Evolutionary conservation across 2,113 vertebrate genomes (phyloP).

Genomic region (Xenopus borealis): DNA sequence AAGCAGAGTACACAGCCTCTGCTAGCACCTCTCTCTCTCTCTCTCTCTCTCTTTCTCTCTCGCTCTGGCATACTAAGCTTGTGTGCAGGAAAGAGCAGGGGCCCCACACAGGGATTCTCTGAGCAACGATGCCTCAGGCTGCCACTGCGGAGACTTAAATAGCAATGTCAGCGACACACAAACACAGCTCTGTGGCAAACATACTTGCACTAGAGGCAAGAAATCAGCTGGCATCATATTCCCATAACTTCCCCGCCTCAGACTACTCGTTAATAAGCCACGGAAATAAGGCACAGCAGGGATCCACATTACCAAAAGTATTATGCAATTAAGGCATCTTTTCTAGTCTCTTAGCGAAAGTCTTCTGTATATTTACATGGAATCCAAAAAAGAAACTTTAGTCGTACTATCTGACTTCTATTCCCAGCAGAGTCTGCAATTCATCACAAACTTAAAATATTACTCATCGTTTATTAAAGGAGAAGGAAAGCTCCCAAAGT

Average conservation of each 20-base stretch:
- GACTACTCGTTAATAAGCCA: neutral
- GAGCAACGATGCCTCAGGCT: conserved; percentile 11
- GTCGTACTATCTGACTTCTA: no score
- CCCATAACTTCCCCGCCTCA: neutral
- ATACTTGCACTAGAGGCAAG: neutral
- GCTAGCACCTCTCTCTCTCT: conserved; percentile 61
- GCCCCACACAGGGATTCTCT: conserved; percentile 59
- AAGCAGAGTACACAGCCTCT: conserved; percentile 64
- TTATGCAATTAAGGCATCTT: neutral
- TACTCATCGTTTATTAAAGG: no score
- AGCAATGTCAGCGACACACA: neutral
- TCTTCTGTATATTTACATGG: no score
- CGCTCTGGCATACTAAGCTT: conserved; percentile 72
- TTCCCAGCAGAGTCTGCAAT: no score
- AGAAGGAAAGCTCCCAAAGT: no score
- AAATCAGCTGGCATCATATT: neutral
- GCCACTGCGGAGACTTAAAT: neutral
- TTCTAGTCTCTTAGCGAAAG: neutral
- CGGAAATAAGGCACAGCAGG: conserved; percentile 3
- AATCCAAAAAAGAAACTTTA: no score
- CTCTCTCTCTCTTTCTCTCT: conserved; percentile 59
- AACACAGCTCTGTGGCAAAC: neutral
- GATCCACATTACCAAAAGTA: neutral
- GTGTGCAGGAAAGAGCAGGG: conserved; percentile 61
- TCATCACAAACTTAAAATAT: no score